Conservation (phyloP, 23 tunicate genomes). For the Styela clava region DNA sequence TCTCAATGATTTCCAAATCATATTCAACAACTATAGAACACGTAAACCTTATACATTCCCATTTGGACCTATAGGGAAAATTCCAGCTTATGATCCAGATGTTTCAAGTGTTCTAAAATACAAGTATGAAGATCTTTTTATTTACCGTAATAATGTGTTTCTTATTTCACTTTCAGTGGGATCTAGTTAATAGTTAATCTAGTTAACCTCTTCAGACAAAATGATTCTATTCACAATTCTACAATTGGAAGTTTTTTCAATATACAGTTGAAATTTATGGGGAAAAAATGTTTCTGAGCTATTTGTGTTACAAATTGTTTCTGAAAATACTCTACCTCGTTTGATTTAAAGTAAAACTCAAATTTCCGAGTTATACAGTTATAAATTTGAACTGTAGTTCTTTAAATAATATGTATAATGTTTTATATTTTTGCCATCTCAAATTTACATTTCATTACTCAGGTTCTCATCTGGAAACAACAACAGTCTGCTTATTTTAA, state of each 20-base stretch:
- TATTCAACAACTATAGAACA: slow-evolving; percentile 90
- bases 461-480: slow-evolving; percentile 79
- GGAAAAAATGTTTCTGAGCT: too few relatives aligned
- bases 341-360: too few relatives aligned
- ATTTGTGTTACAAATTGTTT: too few relatives aligned
- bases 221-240: neutral
- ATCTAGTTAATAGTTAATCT: neutral
- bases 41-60: slow-evolving; percentile 46
- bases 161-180: neutral
- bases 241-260: too few relatives aligned
- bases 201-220: neutral
- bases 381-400: too few relatives aligned
- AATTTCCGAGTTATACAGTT: too few relatives aligned
- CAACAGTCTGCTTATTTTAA: slow-evolving; percentile 47
- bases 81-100: slow-evolving; percentile 92
- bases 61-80: slow-evolving; percentile 65
- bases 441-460: neutral
- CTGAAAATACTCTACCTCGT: too few relatives aligned
- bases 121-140: slow-evolving; percentile 35
- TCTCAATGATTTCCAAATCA: slow-evolving; percentile 63
- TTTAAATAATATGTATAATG: too few relatives aligned
- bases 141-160: neutral
- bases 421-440: too few relatives aligned
- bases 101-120: slow-evolving; percentile 42
- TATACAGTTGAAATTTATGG: too few relatives aligned